These are phyloP conservation scores for Xestobium rufovillosum DNA, from an alignment of 2,888 invertebrate species.

Conservation along the genomic window DNA sequence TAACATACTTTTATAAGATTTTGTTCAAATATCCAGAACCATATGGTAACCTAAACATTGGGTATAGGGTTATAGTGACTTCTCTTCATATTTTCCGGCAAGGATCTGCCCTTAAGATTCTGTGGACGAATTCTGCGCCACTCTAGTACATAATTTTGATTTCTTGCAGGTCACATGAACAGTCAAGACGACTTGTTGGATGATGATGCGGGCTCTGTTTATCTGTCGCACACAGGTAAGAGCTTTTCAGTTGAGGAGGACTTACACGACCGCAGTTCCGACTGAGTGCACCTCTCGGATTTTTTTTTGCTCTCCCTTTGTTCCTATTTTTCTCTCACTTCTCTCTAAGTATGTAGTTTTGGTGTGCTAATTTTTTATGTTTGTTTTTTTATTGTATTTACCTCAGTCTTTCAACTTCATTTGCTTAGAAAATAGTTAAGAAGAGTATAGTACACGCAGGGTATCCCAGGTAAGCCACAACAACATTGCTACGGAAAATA, in stretches of 20 bases:
- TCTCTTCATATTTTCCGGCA: no score
- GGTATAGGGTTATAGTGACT: no score
- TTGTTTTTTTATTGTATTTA: conserved; percentile 9
- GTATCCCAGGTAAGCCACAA: no score
- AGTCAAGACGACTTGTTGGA: conserved; percentile 78
- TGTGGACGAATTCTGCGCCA: no score
- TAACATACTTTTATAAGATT: no score
- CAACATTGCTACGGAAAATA: no score
- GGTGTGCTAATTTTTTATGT: background rate
- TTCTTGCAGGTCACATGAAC: conserved; percentile 63
- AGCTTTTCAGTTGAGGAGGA: conserved; percentile 44
- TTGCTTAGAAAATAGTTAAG: conserved; percentile 16
- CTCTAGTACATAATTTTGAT: no score
- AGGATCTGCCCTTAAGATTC: no score
- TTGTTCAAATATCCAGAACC: no score
- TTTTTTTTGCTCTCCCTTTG: conserved; percentile 8
- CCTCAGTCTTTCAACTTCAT: conserved; percentile 14
- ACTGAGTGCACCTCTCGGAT: conserved; percentile 32
- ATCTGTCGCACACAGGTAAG: conserved; percentile 62
- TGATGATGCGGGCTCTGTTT: conserved; percentile 64
- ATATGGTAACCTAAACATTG: no score
- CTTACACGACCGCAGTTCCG: conserved; percentile 43
- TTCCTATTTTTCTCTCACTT: conserved; percentile 4
- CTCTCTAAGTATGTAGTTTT: conserved; percentile 1
- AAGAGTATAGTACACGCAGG: conserved; percentile 21